Conservation (phyloP, 2,797 vertebrate genomes). For the Gobio occitaniae region DNA sequence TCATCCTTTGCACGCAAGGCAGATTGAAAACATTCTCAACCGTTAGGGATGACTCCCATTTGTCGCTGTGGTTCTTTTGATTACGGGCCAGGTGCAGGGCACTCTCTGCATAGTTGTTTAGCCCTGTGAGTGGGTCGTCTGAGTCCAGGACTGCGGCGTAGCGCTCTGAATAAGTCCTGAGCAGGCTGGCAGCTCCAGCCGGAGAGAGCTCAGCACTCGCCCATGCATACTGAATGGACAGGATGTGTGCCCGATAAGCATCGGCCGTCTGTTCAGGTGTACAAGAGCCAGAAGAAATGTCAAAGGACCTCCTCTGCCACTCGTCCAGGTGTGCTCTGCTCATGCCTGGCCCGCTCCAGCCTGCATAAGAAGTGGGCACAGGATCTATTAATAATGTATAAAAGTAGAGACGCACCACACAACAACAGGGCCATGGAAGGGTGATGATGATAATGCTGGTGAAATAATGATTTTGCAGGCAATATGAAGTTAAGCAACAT, state of each 20-base stretch:
- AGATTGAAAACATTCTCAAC: conserved; percentile 81
- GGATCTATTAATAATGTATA: conserved; percentile 71
- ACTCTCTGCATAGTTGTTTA: conserved; percentile 94
- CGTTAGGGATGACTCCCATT: conserved; percentile 92
- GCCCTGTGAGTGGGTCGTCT: conserved; percentile 83
- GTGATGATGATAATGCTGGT: neutral
- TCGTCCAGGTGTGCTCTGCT: conserved; percentile 86
- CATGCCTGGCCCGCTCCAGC: conserved; percentile 81
- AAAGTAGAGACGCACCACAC: conserved; percentile 52
- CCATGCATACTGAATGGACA: conserved; percentile 94
- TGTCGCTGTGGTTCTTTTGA: conserved; percentile 89
- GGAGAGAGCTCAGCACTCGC: conserved; percentile 88
- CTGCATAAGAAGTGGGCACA: conserved; percentile 72
- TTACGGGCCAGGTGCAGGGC: conserved; percentile 87
- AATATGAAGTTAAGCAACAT: neutral
- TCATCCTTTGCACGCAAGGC: conserved; percentile 83
- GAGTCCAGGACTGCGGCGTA: conserved; percentile 92
- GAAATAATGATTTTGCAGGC: neutral
- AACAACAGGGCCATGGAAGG: neutral
- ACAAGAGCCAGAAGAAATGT: conserved; percentile 85
- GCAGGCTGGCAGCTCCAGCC: conserved; percentile 84
- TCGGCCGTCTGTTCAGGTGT: conserved; percentile 91
- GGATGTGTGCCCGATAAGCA: conserved; percentile 89
- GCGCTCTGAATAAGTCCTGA: conserved; percentile 87
- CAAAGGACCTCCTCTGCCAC: conserved; percentile 94